Evolutionary conservation across 1,140 invertebrate species (phyloP), one percentile per base, ranked within the genome.

Genomic region (Diploscapter pachys): DNA sequence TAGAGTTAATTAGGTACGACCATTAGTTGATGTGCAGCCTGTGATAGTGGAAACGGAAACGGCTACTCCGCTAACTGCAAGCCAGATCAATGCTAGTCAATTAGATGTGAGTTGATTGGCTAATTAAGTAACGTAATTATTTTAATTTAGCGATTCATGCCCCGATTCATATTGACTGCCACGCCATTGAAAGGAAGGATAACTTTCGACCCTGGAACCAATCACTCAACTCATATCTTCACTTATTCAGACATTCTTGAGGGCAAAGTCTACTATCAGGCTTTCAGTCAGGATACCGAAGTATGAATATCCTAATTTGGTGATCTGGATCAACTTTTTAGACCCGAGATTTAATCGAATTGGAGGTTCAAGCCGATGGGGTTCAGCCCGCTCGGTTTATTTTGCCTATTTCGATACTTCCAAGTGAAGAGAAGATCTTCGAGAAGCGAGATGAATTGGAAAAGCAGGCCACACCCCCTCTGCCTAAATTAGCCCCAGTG

Each of bases 221-320:
- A 84, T n/a, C 61, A 75, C 48, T 78, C 82, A n/a, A 69, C 76
- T 8, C 68, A 76, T 11, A 86, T 86, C 62, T 84, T 84, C 69
- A 85, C 83, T 3, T 79, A 78, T 64, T 63, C 79, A n/a, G 79
- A 84, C 63, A 77, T 84, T 31, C 75, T 66, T 51, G 54, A 65
- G 13, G 75, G 75, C 8, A 76, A 56, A 48, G 63, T 76, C 13
- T 76, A 64, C 55, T 76, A 76, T 59, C 54, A 71, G 8, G 69
- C 75, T 13, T 71, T 71, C 13, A 65, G 65, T 52, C 59, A 50
- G 56, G 55, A 56, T 4, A 62, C 62, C 49, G 75, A 76, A 65
- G 75, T 76, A 53, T 8, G 63, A 5, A 4, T 71, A 57, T 62
- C 50, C 11, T 72, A 8, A 8, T 48, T 61, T 68, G 9, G 51